These are phyloP conservation scores for Saccostrea glomerata DNA, from an alignment of 1,140 invertebrate genomes.

Conservation along the genomic window DNA sequence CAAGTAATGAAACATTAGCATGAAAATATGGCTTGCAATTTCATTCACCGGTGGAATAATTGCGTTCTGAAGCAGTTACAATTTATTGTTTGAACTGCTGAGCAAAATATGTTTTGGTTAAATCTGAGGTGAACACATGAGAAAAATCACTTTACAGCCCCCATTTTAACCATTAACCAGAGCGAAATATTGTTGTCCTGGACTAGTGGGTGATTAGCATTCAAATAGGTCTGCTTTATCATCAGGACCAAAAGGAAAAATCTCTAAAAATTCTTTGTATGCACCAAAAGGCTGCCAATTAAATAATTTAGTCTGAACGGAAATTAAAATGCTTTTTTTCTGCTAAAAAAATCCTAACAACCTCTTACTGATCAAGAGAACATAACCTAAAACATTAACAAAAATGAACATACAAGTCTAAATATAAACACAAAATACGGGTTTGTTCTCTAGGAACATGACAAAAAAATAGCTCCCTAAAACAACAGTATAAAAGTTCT, in stretches of 20 bases:
- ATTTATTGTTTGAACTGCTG: background rate
- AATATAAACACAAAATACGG: slow-evolving; percentile 1
- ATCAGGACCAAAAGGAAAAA: background rate
- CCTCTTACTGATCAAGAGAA: slow-evolving; percentile 7
- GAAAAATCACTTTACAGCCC: background rate
- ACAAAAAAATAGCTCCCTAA: slow-evolving; percentile 19
- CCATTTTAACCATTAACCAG: background rate
- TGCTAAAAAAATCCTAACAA: background rate
- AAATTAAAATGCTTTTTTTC: background rate
- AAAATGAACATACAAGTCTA: background rate
- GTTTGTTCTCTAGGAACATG: slow-evolving; percentile 23
- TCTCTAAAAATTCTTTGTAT: background rate
- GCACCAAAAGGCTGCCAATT: background rate
- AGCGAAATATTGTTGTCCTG: background rate
- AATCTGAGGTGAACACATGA: slow-evolving; percentile 8
- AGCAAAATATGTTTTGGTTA: background rate
- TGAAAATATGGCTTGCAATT: background rate
- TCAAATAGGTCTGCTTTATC: background rate
- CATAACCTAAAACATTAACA: background rate
- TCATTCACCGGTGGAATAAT: background rate
- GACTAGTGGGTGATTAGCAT: background rate
- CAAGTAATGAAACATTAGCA: background rate
- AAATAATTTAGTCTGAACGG: background rate
- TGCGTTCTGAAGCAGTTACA: background rate
- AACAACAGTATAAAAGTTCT: slow-evolving; percentile 16